A percentile compares a stretch with the other conserved stretches of the same genome.
phyloP scores from a whole-genome alignment of 1,140 invertebrate genomes.

The Neocloeon triangulifer region DNA sequence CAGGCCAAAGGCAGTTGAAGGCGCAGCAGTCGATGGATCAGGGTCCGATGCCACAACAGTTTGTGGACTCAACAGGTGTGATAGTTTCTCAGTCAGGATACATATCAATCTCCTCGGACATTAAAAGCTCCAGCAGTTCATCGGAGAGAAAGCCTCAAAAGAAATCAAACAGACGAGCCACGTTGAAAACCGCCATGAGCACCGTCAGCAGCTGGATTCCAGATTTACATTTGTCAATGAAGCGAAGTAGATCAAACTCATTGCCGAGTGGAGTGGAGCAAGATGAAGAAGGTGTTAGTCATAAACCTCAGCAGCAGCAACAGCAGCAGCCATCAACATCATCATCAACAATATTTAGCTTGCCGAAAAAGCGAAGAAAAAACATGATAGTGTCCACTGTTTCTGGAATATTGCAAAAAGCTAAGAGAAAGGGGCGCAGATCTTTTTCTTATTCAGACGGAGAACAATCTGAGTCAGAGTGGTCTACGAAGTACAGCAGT shows the following conservation, averaged over 20 bases:
- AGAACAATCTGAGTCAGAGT: constrained; percentile 54
- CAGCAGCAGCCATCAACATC: constrained; percentile 12
- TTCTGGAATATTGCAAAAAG: constrained; percentile 55
- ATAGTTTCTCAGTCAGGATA: constrained; percentile 66
- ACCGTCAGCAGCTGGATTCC: constrained; percentile 59
- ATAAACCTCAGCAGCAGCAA: constrained; percentile 19
- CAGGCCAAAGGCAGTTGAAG: constrained; percentile 13
- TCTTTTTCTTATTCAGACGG: constrained; percentile 39
- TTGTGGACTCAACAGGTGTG: constrained; percentile 29
- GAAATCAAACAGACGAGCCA: constrained; percentile 42
- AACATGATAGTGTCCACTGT: constrained; percentile 54
- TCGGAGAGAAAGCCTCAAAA: constrained; percentile 32
- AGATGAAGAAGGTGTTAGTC: constrained; percentile 26
- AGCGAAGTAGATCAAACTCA: constrained; percentile 55
- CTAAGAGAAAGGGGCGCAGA: constrained; percentile 36
- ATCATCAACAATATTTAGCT: constrained; percentile 11
- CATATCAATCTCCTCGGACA: constrained; percentile 44
- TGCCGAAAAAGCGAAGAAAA: constrained; percentile 42
- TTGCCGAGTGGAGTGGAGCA: constrained; percentile 43
- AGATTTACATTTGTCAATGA: constrained; percentile 45
- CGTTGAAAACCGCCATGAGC: constrained; percentile 55
- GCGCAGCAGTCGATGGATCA: constrained; percentile 16
- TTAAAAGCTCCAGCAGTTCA: constrained; percentile 23
- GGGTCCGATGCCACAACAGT: no score
- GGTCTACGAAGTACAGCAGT: no score